Conservation (phyloP, 2,888 invertebrate genomes). For the Gisinianus flammeolus region DNA sequence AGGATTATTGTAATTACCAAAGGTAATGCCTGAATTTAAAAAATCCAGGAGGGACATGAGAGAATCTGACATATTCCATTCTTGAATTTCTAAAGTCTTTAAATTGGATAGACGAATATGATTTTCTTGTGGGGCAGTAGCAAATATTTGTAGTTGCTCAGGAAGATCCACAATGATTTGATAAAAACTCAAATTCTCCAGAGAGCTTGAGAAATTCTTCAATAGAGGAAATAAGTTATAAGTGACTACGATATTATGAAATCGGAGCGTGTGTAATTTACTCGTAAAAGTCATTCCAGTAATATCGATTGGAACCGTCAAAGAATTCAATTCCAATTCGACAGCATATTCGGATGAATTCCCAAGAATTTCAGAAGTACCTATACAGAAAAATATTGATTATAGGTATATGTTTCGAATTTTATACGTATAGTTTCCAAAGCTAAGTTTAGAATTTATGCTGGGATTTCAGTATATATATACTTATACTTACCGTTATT, state of each 20-base stretch:
- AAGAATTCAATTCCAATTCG: slow-evolving; percentile 51
- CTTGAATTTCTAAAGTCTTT: slow-evolving; percentile 50
- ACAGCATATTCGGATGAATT: slow-evolving; percentile 42
- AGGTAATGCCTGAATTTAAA: slow-evolving; percentile 43
- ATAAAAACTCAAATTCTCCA: slow-evolving; percentile 45
- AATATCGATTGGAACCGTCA: slow-evolving; percentile 52
- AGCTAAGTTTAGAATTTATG: background rate
- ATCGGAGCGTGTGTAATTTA: slow-evolving; percentile 43
- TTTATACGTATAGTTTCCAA: background rate
- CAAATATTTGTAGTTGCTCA: slow-evolving; percentile 32
- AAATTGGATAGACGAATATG: slow-evolving; percentile 40
- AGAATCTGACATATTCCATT: slow-evolving; percentile 52
- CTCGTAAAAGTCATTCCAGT: slow-evolving; percentile 47
- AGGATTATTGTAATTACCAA: slow-evolving; percentile 17
- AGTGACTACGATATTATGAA: slow-evolving; percentile 53
- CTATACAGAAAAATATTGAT: background rate
- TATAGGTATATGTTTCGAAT: no score
- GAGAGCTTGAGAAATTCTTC: slow-evolving; percentile 38
- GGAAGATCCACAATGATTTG: slow-evolving; percentile 53
- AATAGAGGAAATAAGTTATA: slow-evolving; percentile 55
- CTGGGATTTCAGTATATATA: background rate
- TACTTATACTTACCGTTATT: slow-evolving; percentile 42
- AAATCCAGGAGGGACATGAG: slow-evolving; percentile 47
- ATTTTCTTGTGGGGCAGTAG: background rate
- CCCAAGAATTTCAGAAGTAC: slow-evolving; percentile 45